Conservation (phyloP, 2,113 vertebrate genomes). For the Proterorhinus semilunaris region DNA sequence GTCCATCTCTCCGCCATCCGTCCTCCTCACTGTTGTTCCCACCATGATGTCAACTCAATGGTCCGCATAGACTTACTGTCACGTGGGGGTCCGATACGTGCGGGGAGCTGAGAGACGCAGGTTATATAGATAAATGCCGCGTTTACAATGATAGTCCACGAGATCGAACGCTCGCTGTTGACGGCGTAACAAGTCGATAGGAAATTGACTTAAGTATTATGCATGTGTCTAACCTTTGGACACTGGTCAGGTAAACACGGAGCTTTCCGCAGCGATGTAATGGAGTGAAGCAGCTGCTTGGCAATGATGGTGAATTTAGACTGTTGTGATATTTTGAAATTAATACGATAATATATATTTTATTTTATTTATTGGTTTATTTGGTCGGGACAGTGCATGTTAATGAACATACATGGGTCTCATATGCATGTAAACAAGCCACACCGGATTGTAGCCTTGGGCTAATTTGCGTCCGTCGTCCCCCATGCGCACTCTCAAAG, state of each 20-base stretch:
- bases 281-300: not conserved
- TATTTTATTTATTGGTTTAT: no score
- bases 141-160: not conserved
- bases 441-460: no score
- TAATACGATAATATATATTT: no score
- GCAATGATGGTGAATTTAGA: not conserved
- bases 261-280: not conserved
- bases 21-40: not conserved
- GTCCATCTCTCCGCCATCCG: conserved; percentile 26
- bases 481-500: no score
- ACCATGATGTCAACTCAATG: not conserved
- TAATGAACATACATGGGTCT: no score
- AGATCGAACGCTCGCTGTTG: conserved; percentile 1
- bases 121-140: conserved; percentile 10
- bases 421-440: no score
- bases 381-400: no score
- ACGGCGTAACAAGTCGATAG: not conserved
- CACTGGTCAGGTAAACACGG: conserved; percentile 1
- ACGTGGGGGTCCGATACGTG: not conserved
- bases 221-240: conserved; percentile 2
- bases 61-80: conserved; percentile 3
- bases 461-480: no score
- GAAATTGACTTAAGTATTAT: conserved; percentile 4
- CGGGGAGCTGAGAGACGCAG: not conserved
- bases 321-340: no score